A percentile compares a stretch with the other conserved stretches of the same genome.
Conservation (phyloP, 2,888 invertebrate species). For the Cataglyphis livida region DNA sequence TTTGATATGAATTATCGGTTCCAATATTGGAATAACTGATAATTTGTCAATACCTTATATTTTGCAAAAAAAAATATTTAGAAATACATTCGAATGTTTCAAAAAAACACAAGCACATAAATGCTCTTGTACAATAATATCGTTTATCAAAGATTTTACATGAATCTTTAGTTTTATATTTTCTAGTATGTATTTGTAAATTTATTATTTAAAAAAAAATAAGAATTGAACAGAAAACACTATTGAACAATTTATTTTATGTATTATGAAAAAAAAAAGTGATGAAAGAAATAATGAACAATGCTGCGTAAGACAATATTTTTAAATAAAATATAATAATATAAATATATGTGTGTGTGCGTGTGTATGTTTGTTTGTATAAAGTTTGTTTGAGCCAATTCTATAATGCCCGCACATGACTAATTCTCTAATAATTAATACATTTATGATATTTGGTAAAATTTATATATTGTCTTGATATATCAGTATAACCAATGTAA, state of each 20-base stretch:
- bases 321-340: conserved; percentile 66
- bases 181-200: not conserved
- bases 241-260: conserved; percentile 48
- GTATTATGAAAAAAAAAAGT: conserved; percentile 34
- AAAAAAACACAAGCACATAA: not conserved
- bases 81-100: not conserved
- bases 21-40: not conserved
- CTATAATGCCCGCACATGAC: conserved; percentile 65
- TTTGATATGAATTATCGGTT: conserved; percentile 40
- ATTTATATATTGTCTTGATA: conserved; percentile 21
- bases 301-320: conserved; percentile 67
- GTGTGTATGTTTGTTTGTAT: too few relatives aligned
- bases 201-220: not conserved
- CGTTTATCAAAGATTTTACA: not conserved
- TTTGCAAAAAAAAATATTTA: conserved; percentile 10
- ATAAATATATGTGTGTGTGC: not conserved
- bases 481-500: conserved; percentile 77
- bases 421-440: conserved; percentile 74
- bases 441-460: too few relatives aligned
- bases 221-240: not conserved
- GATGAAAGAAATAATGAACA: conserved; percentile 60
- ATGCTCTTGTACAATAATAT: conserved; percentile 15
- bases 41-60: conserved; percentile 10
- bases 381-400: conserved; percentile 73
- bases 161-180: not conserved